These are phyloP conservation scores for Anser brachyrhynchus DNA, from an alignment of 2,113 vertebrate species.

Conservation along the genomic window DNA sequence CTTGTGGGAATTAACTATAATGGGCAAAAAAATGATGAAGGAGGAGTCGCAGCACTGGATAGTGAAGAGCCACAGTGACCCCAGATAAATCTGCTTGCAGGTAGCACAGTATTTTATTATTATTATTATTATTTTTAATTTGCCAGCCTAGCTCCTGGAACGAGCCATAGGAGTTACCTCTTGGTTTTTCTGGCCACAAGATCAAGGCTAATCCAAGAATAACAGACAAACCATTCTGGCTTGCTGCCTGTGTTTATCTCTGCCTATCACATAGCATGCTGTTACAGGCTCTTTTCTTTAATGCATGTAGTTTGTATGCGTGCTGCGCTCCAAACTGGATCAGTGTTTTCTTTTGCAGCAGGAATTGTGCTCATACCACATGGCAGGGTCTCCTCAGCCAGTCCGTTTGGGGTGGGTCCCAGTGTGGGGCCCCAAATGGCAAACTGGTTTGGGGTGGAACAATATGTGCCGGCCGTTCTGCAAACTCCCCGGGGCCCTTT, in stretches of 20 bases:
- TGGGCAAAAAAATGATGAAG: background rate
- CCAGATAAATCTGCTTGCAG: background rate
- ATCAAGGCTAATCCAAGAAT: background rate
- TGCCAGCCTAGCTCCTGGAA: background rate
- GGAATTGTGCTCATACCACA: fast-evolving
- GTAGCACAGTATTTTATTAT: background rate
- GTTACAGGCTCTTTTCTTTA: background rate
- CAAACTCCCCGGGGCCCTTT: background rate
- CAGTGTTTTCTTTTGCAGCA: background rate
- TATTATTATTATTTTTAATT: background rate
- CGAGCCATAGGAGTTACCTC: background rate
- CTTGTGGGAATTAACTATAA: background rate
- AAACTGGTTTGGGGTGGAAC: background rate
- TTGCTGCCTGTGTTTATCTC: background rate
- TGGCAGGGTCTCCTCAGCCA: background rate
- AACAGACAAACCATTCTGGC: background rate
- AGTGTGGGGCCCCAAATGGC: no score
- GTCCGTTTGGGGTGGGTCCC: background rate
- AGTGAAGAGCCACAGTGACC: background rate
- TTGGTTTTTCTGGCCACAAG: background rate
- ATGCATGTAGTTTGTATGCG: background rate
- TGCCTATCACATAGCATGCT: background rate
- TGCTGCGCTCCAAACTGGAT: background rate
- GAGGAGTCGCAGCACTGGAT: background rate
- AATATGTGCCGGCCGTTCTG: background rate